phyloP scores from a whole-genome alignment of 2,888 invertebrate species.

The Autographa gamma region DNA sequence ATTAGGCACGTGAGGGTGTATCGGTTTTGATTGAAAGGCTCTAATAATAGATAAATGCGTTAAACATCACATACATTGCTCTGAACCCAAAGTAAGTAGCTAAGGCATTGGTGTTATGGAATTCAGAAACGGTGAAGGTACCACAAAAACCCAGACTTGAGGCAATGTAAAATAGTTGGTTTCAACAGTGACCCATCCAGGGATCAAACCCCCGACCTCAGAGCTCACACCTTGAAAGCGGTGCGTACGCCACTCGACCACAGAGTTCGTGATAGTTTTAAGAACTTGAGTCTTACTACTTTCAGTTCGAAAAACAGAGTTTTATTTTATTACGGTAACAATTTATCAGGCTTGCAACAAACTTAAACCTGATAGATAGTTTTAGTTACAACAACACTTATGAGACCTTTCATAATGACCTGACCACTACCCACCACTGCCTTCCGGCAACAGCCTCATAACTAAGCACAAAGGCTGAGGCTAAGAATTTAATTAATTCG shows the following conservation, averaged over 20 bases:
- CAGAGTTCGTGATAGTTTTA: not conserved
- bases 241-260: no score
- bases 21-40: no score
- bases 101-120: no score
- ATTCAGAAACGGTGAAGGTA: no score
- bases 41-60: no score
- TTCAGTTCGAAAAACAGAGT: not conserved
- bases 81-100: no score
- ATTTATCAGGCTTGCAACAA: not conserved
- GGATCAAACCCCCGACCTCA: no score
- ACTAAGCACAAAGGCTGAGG: slow-evolving; percentile 16
- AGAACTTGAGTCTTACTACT: not conserved
- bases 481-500: slow-evolving; percentile 39
- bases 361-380: not conserved
- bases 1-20: not conserved
- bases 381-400: not conserved
- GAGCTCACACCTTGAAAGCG: no score
- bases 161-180: no score
- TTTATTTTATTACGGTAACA: not conserved
- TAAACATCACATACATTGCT: no score
- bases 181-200: no score
- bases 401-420: not conserved
- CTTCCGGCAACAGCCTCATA: not conserved
- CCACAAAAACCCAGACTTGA: no score
- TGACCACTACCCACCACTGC: not conserved